Conservation (phyloP, 2,888 invertebrate species). For the Drosophila demipolita region DNA sequence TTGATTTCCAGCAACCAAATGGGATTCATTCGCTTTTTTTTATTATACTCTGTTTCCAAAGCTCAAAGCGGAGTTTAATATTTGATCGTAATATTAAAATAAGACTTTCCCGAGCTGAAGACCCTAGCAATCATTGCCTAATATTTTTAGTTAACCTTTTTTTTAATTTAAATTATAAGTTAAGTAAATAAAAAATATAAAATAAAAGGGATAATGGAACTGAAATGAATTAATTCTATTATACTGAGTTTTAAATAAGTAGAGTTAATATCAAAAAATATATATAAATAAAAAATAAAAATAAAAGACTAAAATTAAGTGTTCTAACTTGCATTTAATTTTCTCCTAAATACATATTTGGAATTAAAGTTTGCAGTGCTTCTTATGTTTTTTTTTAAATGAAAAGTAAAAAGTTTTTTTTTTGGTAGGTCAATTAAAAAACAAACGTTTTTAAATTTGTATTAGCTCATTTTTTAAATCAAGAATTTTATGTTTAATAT, state of each 20-base stretch:
- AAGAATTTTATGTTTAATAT: neutral
- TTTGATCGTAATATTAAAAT: neutral
- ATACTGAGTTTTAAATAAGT: neutral
- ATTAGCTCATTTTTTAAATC: neutral
- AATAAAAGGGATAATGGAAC: neutral
- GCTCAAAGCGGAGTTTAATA: neutral
- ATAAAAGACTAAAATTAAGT: neutral
- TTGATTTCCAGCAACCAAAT: constrained; percentile 61
- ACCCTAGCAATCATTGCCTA: neutral
- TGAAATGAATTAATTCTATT: neutral
- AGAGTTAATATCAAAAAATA: neutral
- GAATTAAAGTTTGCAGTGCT: neutral
- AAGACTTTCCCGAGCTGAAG: neutral
- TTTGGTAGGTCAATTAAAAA: neutral
- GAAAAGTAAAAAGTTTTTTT: neutral
- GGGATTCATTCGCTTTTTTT: constrained; percentile 1
- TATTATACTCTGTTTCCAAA: constrained; percentile 4
- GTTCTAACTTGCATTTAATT: neutral
- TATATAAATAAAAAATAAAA: too few relatives aligned
- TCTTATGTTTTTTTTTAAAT: neutral
- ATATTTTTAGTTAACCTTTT: neutral
- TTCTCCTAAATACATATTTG: neutral
- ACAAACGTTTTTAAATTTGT: neutral
- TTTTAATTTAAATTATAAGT: neutral
- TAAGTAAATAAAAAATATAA: neutral